Evolutionary conservation across 1,140 invertebrate genomes (phyloP).

Genomic region (Drosophila sturtevanti): DNA sequence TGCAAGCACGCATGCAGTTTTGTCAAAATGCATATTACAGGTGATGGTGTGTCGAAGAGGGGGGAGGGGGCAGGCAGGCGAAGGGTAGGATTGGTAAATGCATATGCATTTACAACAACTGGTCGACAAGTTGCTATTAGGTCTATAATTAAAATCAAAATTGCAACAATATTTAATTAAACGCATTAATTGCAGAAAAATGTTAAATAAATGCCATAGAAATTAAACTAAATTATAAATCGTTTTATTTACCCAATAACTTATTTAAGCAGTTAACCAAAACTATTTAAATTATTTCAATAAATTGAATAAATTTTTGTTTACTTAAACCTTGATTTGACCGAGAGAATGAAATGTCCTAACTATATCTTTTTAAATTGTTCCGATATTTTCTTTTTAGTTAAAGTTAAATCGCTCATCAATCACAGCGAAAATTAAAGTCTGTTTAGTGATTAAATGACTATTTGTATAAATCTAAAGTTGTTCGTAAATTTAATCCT

Average conservation of each 20-base stretch:
- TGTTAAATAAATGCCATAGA: background rate
- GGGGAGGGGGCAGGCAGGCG: background rate
- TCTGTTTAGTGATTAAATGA: no score
- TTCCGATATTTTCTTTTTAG: no score
- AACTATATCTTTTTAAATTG: no score
- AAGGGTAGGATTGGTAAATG: no score
- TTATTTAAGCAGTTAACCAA: background rate
- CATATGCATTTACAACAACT: background rate
- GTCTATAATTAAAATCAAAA: constrained; percentile 1
- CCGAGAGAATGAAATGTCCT: no score
- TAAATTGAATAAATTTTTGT: no score
- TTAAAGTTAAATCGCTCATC: no score
- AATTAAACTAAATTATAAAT: background rate
- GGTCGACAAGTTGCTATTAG: background rate
- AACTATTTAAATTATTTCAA: background rate
- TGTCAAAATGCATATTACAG: constrained; percentile 7
- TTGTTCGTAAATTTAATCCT: no score
- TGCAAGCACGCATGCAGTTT: constrained; percentile 8
- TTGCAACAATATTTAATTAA: background rate
- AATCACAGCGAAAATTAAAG: no score
- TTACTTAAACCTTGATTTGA: no score
- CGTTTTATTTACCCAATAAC: background rate
- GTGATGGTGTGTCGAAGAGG: no score
- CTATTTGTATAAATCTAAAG: no score
- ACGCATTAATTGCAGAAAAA: background rate